Evolutionary conservation across 1,140 invertebrate species (phyloP).

Genomic region (Gryllus bimaculatus): DNA sequence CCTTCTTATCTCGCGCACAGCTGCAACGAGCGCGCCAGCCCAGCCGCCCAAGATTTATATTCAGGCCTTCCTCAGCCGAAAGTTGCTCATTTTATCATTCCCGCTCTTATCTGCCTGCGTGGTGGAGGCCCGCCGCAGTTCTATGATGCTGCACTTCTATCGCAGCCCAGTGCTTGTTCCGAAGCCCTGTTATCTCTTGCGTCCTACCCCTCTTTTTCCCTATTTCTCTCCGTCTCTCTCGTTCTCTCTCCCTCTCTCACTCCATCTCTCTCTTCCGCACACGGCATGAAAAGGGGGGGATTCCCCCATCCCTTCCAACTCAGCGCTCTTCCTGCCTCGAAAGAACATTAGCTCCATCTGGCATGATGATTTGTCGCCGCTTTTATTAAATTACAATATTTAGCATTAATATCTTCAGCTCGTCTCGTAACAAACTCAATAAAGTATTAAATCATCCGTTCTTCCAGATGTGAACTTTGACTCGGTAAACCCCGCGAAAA

Average conservation of each 20-base stretch:
- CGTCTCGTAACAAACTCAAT: slow-evolving; percentile 4
- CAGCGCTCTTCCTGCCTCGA: not conserved
- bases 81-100: slow-evolving; percentile 17
- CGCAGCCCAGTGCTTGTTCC: not conserved
- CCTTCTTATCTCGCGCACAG: slow-evolving; percentile 15
- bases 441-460: not conserved
- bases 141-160: not conserved
- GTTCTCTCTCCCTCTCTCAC: not conserved
- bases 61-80: slow-evolving; percentile 6
- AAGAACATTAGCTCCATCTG: slow-evolving; percentile 4
- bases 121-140: not conserved
- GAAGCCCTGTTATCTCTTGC: not conserved
- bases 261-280: not conserved
- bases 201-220: not conserved
- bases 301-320: not conserved
- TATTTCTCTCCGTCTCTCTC: not conserved
- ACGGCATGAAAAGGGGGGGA: no score
- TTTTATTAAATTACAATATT: slow-evolving; percentile 6
- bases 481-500: not conserved
- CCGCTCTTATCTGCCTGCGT: not conserved
- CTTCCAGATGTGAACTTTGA: not conserved
- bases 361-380: not conserved
- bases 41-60: slow-evolving; percentile 7
- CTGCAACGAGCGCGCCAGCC: slow-evolving; percentile 6
- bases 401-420: not conserved